Base-by-base conservation (phyloP, 1,140 invertebrate genomes). In the Atopsyche davidsoni region DNA sequence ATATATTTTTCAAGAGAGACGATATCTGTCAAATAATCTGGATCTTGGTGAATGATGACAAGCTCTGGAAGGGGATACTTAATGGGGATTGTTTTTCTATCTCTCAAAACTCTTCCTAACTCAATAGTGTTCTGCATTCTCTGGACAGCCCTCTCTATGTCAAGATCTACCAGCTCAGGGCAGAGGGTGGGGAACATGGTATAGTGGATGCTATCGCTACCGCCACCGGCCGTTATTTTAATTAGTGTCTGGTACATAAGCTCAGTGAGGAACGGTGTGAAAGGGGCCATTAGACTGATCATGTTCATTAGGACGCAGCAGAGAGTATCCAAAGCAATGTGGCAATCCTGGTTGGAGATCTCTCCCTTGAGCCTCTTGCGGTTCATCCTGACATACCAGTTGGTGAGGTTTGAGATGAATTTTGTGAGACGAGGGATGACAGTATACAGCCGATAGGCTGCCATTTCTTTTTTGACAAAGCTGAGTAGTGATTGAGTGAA, bases 331-430 rank as follows among this genome's bases (percentile, higher is more conserved):
- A 99, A 67, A 0, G 94, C 92, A 34, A 83, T 72, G 39, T 82
- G 73, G 62, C 92, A 93, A 62, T 99, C 94, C 11, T 79, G 72
- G 2, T 79, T 73, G 18, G 80, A 79, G 58, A 70, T 73, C 64
- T 98, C 92, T 55, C 92, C 93, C 72, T 92, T 96, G 28, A 98
- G 78, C 36, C 96, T 79, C 62, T 85, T 88, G 42, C 96, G 79
- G 67, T 99, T 99, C 81, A 98, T 91, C 47, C 96, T 78, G 6
- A 99, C 93, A 66, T 98, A 98, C 93, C 95, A 98, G 67, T 99
- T 99, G 3, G 95, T 98, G 2, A 99, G 77, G 64, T 97, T 89
- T 63, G 98, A 94, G 57, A 99, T 93, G 68, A 95, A 99, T 65
- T 95, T 94, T 0, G 97, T 87, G 10, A 99, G 71, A 36, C 83